A percentile compares a stretch with the other conserved stretches of the same genome.
phyloP scores from a whole-genome alignment of 2,888 invertebrate genomes.

The Drosophila merina region DNA sequence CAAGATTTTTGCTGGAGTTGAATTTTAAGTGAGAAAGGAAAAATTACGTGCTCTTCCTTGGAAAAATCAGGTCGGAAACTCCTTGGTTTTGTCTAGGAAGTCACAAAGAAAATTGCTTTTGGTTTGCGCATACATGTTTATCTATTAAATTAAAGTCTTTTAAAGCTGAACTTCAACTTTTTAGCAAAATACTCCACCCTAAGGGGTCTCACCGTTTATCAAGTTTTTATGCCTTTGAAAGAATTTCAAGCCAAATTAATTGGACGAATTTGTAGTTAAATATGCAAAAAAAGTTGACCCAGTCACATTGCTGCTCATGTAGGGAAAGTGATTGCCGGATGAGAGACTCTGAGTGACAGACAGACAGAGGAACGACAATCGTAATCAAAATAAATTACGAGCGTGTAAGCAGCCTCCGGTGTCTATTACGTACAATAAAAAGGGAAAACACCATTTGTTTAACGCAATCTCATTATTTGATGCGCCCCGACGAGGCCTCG shows the following conservation, averaged over 20 bases:
- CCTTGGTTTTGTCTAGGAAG: background rate
- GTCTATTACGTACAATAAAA: conserved; percentile 79
- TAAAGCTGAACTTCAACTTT: background rate
- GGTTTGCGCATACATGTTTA: background rate
- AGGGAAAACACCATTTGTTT: conserved; percentile 76
- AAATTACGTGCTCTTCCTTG: conserved; percentile 21
- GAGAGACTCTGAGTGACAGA: conserved; percentile 23
- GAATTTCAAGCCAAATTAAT: conserved; percentile 5
- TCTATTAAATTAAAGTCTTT: background rate
- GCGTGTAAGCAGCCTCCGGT: conserved; percentile 80
- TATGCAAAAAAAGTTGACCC: conserved; percentile 7
- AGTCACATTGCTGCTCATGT: conserved; percentile 9
- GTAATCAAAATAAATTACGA: conserved; percentile 80
- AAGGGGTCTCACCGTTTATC: background rate
- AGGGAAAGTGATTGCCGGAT: conserved; percentile 4
- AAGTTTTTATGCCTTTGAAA: background rate
- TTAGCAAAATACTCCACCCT: background rate
- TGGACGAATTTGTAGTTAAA: conserved; percentile 12
- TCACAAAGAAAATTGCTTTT: conserved; percentile 1
- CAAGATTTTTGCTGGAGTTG: conserved; percentile 21
- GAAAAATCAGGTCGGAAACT: background rate
- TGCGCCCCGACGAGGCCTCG: conserved; percentile 54
- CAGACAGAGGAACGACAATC: conserved; percentile 58
- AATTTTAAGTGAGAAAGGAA: background rate
- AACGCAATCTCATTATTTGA: conserved; percentile 78